Evolutionary conservation across 2,113 vertebrate species (phyloP), one percentile per base, ranked within the genome.

Genomic region (Microcebus griseorufus): DNA sequence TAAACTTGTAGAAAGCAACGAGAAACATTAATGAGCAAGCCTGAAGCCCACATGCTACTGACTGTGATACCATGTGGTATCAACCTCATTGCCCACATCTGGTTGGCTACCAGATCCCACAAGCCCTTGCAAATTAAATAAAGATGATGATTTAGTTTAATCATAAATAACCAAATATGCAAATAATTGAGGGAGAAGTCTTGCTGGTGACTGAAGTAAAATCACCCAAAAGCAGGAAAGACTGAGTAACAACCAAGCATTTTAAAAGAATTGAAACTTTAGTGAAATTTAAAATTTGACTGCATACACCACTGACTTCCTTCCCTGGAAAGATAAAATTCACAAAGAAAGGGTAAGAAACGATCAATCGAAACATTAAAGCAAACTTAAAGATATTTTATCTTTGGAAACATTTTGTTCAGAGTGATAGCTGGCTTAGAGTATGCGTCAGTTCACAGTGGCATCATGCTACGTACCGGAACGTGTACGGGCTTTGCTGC

Each of bases 71-170:
- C 25, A 25, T 64, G 32, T 22, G 37, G n/a, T 67, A 65, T 62
- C 13, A 37, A 69, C 60, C 55, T 90, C 94, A 96, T 94, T 85
- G 53, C 73, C 81, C 32, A 81, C 94, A 94, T 94, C 93, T 95
- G 87, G 16, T 84, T 84, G 75, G 84, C 22, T 90, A 22, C 67
- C 0, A 2, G 88, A 55, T 84, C 75, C 75, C 69, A 84, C 51
- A 73, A 55, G 58, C 6, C 64, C 75, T 76, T 58, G 27, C n/a
- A 87, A 96, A 83, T 95, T 94, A 93, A 96, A 88, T 97, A 97
- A 95, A 95, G 69, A 88, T 89, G 78, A 95, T 88, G 29, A 11
- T 72, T 88, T 85, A 34, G 1, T 84, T 96, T 85, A 95, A 90
- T 90, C 72, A 94, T 42, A 90, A 95, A 70, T 88, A 93, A 88